Evolutionary conservation across 2,888 invertebrate species (phyloP).

Genomic region (Ectropis crepuscularia): DNA sequence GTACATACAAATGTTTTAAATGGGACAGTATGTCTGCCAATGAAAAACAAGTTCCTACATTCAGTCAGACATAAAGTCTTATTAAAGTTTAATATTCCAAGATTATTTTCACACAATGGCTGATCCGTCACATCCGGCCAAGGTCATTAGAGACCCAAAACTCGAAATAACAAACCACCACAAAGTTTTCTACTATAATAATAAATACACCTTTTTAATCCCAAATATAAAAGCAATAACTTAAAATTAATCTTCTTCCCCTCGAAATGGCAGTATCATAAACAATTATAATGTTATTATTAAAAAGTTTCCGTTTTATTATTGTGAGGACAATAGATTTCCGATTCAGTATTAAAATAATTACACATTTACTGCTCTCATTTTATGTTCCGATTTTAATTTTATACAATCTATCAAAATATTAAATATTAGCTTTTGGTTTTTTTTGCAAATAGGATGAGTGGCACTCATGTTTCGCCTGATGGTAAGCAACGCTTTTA

Average conservation of each 20-base stretch:
- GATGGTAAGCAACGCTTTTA: too few species aligned
- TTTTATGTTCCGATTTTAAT: not conserved
- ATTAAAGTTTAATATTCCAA: too few species aligned
- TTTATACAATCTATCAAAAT: too few species aligned
- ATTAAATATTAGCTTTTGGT: too few species aligned
- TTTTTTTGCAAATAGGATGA: too few species aligned
- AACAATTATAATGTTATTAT: conserved; percentile 28
- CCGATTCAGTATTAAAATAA: conserved; percentile 25
- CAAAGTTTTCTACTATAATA: conserved; percentile 41
- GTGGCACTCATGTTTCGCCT: too few species aligned
- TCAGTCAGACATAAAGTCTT: too few species aligned
- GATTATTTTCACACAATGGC: conserved; percentile 23
- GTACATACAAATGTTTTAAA: too few species aligned
- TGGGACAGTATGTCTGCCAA: too few species aligned
- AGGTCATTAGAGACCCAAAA: conserved; percentile 37
- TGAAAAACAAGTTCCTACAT: too few species aligned
- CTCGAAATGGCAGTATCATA: conserved; percentile 42
- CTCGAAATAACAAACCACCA: conserved; percentile 48
- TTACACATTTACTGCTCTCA: conserved; percentile 23
- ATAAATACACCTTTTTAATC: conserved; percentile 47
- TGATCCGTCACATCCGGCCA: conserved; percentile 46
- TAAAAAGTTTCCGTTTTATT: conserved; percentile 8
- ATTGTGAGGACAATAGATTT: conserved; percentile 18
- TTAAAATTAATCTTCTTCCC: conserved; percentile 54
- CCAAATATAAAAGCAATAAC: conserved; percentile 34